Base-by-base conservation (phyloP, 1,140 invertebrate genomes). In the Bombus terrestris region DNA sequence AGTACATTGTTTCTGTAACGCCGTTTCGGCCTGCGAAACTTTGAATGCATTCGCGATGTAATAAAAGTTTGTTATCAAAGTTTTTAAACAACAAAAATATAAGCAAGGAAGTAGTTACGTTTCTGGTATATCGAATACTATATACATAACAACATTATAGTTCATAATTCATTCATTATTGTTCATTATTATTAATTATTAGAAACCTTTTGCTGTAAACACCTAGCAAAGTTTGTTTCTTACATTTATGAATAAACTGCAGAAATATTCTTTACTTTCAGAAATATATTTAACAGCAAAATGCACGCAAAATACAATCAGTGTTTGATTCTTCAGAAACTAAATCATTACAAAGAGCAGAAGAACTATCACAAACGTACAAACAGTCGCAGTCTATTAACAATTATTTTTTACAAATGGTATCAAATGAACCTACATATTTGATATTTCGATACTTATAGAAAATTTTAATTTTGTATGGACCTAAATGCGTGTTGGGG, bases 11-110 rank as follows among this genome's bases (percentile, higher is more conserved):
- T 77, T 77, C 75, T 72, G 47, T 72, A 39, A 39, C 32, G 47
- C 6, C 25, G 62, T 47, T 37, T 81, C 35, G 66, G 15, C 12
- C 28, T 8, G 35, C 15, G 35, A 22, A 81, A 79, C 77, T 79
- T 81, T 39, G 10, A 53, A 69, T 41, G 37, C 59, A 32, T 66
- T 64, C 76, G 59, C n/a, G 12, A 68, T n/a, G 41, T 72, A 59
- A 81, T 81, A 81, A 81, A 81, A 81, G 66, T 81, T 80, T 47
- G 78, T 80, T 43, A 71, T 53, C 18, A 72, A 81, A 81, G 47
- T 81, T 81, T 32, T 71, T 39, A 39, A 81, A 35, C 35, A 59
- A 39, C 41, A 22, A 10, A 37, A 68, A 9, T 28, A 8, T 13
- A n/a, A 25, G 22, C 12, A 59, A 72, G 3, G 28, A 28, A 35